Evolutionary conservation across 2,888 invertebrate genomes (phyloP), one percentile per base, ranked within the genome.

Genomic region (Dyspetes luteomarginatus): DNA sequence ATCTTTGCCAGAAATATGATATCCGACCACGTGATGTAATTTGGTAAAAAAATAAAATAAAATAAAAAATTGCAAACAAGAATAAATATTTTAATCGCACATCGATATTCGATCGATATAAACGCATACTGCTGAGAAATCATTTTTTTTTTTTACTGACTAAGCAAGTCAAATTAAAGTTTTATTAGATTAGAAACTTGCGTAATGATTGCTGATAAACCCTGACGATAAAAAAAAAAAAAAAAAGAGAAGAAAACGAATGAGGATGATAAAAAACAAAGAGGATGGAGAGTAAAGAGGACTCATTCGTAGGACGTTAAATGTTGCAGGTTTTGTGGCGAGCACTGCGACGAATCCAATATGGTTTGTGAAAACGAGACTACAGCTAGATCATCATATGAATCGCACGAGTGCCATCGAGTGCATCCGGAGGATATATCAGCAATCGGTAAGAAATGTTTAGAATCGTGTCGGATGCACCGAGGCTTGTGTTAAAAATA

Each of bases 291-390:
- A 5, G 43, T 4, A 7, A 36, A n/a, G n/a, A n/a, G n/a, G n/a
- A 56, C 4, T 69, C 9, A 58, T 64, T 74, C 30, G 56, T 9
- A 17, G 58, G 56, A 50, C 82, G 71, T 85, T 86, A 56, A 69
- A 78, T 87, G 83, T 91, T 91, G 71, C 93, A 97, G 97, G 99
- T 87, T 98, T 99, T 92, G 96, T 97, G 85, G 97, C 99, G 28
- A 97, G 98, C 91, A 98, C 99, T 65, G 95, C 96, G 87, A 99
- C 99, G 78, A 99, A 99, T 94, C 99, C 99, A 68, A 98, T 99
- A 90, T 99, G 99, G 99, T 98, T 99, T 92, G 97, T 99, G 78
- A 99, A 99, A 93, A 99, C 99, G 58, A 95, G 99, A 82, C 94
- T 99, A 78, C 99, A 99, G 92, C 94, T 99, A 89, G 98, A 99